These are phyloP conservation scores for Holothuria leucospilota DNA, from an alignment of 53 echinoderm and acorn worm genomes.

Conservation along the genomic window DNA sequence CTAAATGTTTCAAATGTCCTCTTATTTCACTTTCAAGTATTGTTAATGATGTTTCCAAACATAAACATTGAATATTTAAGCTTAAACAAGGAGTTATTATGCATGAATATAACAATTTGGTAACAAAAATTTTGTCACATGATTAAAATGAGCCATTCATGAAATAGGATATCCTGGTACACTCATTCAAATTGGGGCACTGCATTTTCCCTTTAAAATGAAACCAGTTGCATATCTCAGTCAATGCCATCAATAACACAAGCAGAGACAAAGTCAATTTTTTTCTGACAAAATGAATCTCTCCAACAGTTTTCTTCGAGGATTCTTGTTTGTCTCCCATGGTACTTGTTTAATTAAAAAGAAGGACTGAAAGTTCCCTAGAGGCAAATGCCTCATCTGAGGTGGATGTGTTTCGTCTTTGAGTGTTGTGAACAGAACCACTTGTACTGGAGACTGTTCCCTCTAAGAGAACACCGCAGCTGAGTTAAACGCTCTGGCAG, in stretches of 20 bases:
- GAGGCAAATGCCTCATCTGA: conserved; percentile 9
- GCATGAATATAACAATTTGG: too few relatives aligned
- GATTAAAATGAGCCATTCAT: too few relatives aligned
- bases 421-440: background rate
- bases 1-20: too few relatives aligned
- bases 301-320: conserved; percentile 10
- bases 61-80: too few relatives aligned
- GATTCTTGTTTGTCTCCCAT: conserved; percentile 1
- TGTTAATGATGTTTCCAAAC: too few relatives aligned
- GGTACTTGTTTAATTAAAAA: conserved; percentile 27
- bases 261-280: conserved; percentile 4
- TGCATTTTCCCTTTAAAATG: too few relatives aligned
- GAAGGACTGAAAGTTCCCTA: background rate
- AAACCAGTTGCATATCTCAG: too few relatives aligned
- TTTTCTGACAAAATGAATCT: background rate
- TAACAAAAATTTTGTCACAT: too few relatives aligned
- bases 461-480: conserved; percentile 9
- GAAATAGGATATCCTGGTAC: too few relatives aligned
- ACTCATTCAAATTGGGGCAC: too few relatives aligned
- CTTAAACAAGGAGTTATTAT: too few relatives aligned
- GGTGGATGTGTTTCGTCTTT: background rate
- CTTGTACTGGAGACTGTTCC: background rate
- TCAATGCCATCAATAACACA: background rate
- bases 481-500: conserved; percentile 1
- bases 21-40: too few relatives aligned